Conservation (phyloP, 2,113 vertebrate species). For the Serranochromis macrocephalus region DNA sequence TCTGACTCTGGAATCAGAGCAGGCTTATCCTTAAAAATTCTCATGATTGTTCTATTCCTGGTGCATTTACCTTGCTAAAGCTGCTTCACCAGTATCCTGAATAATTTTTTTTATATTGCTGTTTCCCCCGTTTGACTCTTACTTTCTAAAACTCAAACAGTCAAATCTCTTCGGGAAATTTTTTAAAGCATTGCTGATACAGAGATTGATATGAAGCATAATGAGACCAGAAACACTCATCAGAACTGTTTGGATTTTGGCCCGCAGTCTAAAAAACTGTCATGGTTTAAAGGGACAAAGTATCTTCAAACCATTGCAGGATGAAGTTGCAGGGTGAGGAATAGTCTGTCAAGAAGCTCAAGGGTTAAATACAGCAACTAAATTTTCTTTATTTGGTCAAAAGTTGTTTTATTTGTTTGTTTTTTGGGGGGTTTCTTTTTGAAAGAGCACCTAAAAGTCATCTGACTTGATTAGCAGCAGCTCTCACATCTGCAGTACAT, state of each 20-base stretch:
- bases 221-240: background rate
- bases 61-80: background rate
- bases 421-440: background rate
- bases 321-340: background rate
- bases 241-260: background rate
- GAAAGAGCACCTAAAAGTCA: fast-evolving
- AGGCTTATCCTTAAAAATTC: background rate
- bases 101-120: background rate
- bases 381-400: background rate
- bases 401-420: background rate
- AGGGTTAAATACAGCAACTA: background rate
- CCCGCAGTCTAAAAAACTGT: background rate
- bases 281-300: background rate
- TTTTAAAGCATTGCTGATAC: background rate
- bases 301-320: background rate
- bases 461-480: background rate
- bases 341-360: background rate
- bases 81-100: background rate
- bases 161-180: fast-evolving
- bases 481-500: background rate
- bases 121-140: background rate
- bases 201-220: background rate
- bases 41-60: background rate
- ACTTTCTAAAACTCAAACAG: background rate
- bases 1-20: background rate